phyloP scores from a whole-genome alignment of 2,113 vertebrate species.

The Dicentrarchus labrax region DNA sequence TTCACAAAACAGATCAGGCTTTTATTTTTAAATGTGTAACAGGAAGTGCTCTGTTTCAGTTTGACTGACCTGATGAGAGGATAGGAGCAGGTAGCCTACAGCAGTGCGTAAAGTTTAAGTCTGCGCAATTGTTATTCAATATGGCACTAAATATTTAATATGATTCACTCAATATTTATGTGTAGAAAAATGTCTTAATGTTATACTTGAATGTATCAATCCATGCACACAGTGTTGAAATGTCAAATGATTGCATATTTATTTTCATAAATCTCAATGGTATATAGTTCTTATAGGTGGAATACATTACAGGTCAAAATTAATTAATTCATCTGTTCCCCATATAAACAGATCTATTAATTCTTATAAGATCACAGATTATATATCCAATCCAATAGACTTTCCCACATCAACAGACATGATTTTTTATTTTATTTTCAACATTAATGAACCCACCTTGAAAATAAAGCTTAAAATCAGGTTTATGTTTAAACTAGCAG shows the following conservation, averaged over 20 bases:
- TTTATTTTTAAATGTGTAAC: constrained; percentile 29
- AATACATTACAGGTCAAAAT: constrained; percentile 31
- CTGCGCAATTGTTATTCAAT: constrained; percentile 28
- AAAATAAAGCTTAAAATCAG: background rate
- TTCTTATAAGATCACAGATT: background rate
- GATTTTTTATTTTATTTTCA: background rate
- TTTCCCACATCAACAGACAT: too few species aligned
- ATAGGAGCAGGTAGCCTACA: background rate
- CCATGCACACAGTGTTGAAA: constrained; percentile 12
- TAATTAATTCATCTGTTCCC: constrained; percentile 9
- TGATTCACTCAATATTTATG: constrained; percentile 1
- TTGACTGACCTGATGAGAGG: constrained; percentile 24
- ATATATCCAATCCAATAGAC: background rate
- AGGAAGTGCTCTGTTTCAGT: constrained; percentile 15
- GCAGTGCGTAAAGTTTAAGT: constrained; percentile 48
- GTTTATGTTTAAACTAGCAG: constrained; percentile 15
- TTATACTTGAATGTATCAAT: background rate
- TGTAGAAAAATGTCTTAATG: background rate
- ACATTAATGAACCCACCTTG: background rate
- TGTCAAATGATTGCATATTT: constrained; percentile 29
- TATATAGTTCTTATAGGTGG: background rate
- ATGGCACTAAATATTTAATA: constrained; percentile 11
- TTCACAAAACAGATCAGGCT: background rate
- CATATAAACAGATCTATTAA: background rate
- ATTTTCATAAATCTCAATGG: background rate